Percentiles rank a stretch among this genome's conserved stretches.
Conservation (phyloP, 37 sponge, comb jelly and placozoan genomes). For the Cliona cf. orientalis region DNA sequence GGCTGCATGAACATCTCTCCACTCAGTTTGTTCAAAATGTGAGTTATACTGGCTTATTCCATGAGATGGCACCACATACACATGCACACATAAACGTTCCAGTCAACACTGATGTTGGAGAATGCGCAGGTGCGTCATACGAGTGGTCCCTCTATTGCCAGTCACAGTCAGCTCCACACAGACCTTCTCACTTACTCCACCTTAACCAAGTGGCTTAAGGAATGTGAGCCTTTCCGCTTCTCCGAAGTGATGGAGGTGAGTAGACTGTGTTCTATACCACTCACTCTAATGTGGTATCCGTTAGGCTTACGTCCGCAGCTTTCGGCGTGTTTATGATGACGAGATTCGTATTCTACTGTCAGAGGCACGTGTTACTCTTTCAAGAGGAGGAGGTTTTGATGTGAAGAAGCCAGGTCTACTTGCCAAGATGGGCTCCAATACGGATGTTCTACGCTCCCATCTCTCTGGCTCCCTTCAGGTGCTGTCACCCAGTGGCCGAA, state of each 20-base stretch:
- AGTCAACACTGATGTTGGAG: slow-evolving; percentile 23
- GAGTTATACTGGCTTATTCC: background rate
- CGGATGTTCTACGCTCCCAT: background rate
- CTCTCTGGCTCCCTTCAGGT: slow-evolving; percentile 6
- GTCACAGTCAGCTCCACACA: slow-evolving; percentile 46
- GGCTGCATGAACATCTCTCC: slow-evolving; percentile 39
- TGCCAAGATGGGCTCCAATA: slow-evolving; percentile 1
- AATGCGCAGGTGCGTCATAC: background rate
- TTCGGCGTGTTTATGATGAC: slow-evolving; percentile 50
- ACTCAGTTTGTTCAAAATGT: slow-evolving; percentile 37
- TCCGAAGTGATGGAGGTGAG: slow-evolving; percentile 51
- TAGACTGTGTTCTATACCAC: background rate
- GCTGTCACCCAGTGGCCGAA: slow-evolving; percentile 2
- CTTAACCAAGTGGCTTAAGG: slow-evolving; percentile 69
- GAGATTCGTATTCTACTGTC: slow-evolving; percentile 30
- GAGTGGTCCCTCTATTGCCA: slow-evolving; percentile 23
- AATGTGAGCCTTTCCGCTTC: slow-evolving; percentile 41
- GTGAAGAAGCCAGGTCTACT: slow-evolving; percentile 7
- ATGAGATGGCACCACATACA: background rate
- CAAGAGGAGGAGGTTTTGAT: background rate
- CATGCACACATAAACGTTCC: background rate
- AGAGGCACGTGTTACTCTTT: slow-evolving; percentile 17
- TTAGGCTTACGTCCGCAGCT: slow-evolving; percentile 46
- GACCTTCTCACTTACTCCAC: slow-evolving; percentile 58
- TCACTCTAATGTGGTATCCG: background rate